A percentile compares a stretch with the other conserved stretches of the same genome.
phyloP scores from a whole-genome alignment of 23 tunicate genomes.

The Trididemnum miniatum region DNA sequence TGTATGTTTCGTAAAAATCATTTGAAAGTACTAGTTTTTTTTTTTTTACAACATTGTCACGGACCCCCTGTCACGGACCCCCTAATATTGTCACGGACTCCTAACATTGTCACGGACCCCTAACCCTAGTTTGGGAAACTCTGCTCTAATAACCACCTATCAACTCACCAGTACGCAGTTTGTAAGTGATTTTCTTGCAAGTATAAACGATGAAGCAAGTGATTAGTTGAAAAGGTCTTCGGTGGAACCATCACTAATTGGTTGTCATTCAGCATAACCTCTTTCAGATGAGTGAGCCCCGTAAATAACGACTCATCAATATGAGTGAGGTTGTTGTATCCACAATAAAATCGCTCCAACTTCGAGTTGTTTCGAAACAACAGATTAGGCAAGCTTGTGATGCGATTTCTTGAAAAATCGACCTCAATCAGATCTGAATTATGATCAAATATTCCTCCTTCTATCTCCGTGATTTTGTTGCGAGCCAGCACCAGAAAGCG shows the following conservation, averaged over 20 bases:
- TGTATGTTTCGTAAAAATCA: too few species aligned
- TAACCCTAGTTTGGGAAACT: too few species aligned
- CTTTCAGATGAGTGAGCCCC: slow-evolving; percentile 1
- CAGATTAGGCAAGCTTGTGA: slow-evolving; percentile 1
- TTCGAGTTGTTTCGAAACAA: slow-evolving; percentile 3
- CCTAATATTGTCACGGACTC: too few species aligned
- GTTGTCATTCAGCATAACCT: slow-evolving; percentile 13
- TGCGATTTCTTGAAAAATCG: not conserved
- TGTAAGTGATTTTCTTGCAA: slow-evolving; percentile 18
- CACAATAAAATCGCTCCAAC: slow-evolving; percentile 9
- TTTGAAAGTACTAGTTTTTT: too few species aligned
- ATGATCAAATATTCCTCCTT: not conserved
- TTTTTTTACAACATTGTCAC: too few species aligned
- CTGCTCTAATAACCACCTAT: not conserved
- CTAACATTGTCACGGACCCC: too few species aligned
- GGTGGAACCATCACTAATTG: slow-evolving; percentile 8
- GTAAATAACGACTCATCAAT: slow-evolving; percentile 11
- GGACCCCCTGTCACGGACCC: too few species aligned
- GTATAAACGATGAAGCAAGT: not conserved
- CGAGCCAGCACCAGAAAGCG: not conserved
- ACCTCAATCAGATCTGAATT: slow-evolving; percentile 1
- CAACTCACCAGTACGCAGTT: slow-evolving; percentile 36
- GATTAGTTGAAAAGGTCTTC: not conserved
- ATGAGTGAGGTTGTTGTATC: slow-evolving; percentile 14
- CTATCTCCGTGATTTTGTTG: slow-evolving; percentile 22